Base-by-base conservation (phyloP, 2,797 vertebrate genomes). In the Strix occidentalis region DNA sequence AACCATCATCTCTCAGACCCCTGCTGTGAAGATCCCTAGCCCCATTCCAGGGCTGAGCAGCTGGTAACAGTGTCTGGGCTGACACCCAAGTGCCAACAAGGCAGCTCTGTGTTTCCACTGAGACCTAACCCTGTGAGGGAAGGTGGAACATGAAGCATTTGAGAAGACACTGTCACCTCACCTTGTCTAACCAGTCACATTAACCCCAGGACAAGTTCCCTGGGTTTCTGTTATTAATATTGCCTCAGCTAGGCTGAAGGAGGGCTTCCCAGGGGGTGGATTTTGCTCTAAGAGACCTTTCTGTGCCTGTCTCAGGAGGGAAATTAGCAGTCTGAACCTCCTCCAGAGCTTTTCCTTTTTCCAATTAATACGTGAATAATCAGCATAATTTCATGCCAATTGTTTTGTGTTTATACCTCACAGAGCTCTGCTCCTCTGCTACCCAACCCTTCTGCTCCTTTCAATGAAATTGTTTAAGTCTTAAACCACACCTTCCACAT, bases 361-460 rank as follows among this genome's bases (percentile, higher is more conserved):
- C 63, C 84, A 82, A 43, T 86, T 87, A 89, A 78, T 63, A 75
- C 35, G 48, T 53, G 87, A 96, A 82, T 86, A 94, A 95, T 90
- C 80, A 91, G 66, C 54, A 74, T 92, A 46, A 87, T 84, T 81
- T 82, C 80, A 77, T 69, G 58, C 28, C 90, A 77, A 43, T 64
- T 84, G 88, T 81, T 92, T 95, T 66, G 58, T 56, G 39, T 68
- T 88, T 82, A 26, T 48, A 69, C 39, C 84, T 54, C 72, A 39
- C 19, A 39, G 39, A 87, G 39, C 63, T 41, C 39, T 61, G 37
- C 29, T 86, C 43, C 77, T 84, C 64, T 69, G 75, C 56, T 87
- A 75, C 76, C 14, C 78, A 60, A 8, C 46, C 43, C 66, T 69
- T 87, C 53, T 78, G 37, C 46, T 87, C 25, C 57, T 82, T 84